Conservation (phyloP, 1,140 invertebrate genomes). For the Procambarus virginalis region DNA sequence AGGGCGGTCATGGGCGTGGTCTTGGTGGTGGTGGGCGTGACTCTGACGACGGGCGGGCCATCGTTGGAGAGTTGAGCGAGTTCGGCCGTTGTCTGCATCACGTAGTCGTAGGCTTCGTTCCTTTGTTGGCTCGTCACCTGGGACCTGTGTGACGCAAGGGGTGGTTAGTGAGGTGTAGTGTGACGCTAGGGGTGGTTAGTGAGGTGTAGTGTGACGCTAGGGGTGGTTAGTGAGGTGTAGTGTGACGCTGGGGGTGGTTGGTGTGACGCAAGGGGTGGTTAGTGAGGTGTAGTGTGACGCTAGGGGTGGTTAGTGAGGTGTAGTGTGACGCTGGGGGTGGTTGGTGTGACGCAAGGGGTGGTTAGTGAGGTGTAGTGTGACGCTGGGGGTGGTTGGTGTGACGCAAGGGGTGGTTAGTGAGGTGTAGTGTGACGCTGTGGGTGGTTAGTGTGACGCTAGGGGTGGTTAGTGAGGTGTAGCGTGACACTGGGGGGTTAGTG, state of each 20-base stretch:
- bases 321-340: too few relatives aligned
- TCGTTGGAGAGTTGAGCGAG: constrained; percentile 11
- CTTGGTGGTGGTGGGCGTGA: neutral
- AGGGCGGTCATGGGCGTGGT: neutral
- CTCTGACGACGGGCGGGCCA: neutral
- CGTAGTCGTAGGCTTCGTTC: constrained; percentile 47
- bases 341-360: neutral
- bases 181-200: neutral
- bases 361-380: neutral
- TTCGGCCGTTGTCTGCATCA: constrained; percentile 29
- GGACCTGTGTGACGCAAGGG: neutral
- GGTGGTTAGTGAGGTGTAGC: constrained; percentile 3
- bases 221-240: neutral
- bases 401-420: neutral
- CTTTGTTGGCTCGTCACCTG: constrained; percentile 48
- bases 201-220: neutral
- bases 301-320: neutral
- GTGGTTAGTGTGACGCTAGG: neutral
- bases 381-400: neutral
- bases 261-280: neutral
- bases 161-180: neutral
- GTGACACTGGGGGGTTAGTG: too few relatives aligned
- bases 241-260: neutral
- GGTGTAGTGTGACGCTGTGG: neutral
- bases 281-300: neutral